phyloP scores from a whole-genome alignment of 2,797 vertebrate species.

The Hipposideros larvatus region DNA sequence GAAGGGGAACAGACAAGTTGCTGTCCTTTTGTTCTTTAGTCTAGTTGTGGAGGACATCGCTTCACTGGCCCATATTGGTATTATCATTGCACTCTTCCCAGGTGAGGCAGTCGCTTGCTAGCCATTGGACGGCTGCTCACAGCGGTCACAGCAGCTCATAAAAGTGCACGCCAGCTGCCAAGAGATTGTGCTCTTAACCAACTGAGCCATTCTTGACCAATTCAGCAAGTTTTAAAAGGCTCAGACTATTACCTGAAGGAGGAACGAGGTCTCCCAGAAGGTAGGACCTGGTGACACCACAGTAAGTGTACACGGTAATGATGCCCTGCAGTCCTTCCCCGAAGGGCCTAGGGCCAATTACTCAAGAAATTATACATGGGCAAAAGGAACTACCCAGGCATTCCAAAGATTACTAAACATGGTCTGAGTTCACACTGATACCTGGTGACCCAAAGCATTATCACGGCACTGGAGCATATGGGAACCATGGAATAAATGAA shows the following conservation, averaged over 20 bases:
- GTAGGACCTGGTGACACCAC: background rate
- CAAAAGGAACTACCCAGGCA: background rate
- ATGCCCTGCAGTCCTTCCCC: background rate
- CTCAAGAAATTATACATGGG: background rate
- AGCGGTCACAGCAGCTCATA: too few species aligned
- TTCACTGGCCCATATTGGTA: too few species aligned
- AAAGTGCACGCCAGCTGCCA: too few species aligned
- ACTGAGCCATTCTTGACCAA: too few species aligned
- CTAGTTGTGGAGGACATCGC: too few species aligned
- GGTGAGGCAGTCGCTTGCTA: too few species aligned
- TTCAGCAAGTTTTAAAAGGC: background rate
- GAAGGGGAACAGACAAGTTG: too few species aligned
- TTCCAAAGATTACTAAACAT: constrained; percentile 4
- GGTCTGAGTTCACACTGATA: background rate
- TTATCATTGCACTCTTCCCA: too few species aligned
- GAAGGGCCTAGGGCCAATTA: background rate
- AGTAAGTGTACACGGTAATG: background rate
- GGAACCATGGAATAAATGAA: background rate
- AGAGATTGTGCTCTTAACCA: too few species aligned
- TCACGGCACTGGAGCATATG: background rate
- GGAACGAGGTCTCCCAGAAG: background rate
- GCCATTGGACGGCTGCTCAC: too few species aligned
- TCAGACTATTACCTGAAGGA: background rate
- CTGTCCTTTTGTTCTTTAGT: too few species aligned
- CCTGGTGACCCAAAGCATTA: background rate